phyloP scores from a whole-genome alignment of 2,888 invertebrate species.

The Drymonia ruficornis region DNA sequence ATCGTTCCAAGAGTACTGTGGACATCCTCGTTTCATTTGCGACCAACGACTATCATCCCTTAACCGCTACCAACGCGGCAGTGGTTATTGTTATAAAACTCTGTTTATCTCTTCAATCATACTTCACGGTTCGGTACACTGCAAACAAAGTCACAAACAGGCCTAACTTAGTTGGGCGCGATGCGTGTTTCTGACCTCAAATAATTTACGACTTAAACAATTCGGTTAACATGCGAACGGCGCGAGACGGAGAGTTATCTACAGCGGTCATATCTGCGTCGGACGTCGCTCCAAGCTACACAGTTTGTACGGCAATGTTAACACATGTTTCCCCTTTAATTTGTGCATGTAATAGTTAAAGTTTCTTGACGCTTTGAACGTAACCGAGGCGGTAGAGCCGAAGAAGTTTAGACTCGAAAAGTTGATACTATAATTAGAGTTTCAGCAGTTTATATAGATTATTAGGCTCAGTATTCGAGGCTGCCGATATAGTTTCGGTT shows the following conservation, averaged over 20 bases:
- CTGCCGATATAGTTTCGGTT: constrained; percentile 16
- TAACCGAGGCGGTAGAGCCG: constrained; percentile 43
- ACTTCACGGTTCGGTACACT: constrained; percentile 55
- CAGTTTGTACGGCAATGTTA: constrained; percentile 51
- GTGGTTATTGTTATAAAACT: constrained; percentile 40
- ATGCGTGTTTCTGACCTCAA: constrained; percentile 69
- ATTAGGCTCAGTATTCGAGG: constrained; percentile 24
- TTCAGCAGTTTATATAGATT: constrained; percentile 21
- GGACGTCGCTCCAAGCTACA: constrained; percentile 61
- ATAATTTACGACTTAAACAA: constrained; percentile 75
- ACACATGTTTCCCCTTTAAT: constrained; percentile 62
- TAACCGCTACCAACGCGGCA: constrained; percentile 13
- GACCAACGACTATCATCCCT: constrained; percentile 13
- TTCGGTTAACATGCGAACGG: constrained; percentile 63
- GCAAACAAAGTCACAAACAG: constrained; percentile 66
- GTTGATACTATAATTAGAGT: constrained; percentile 32
- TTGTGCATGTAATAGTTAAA: constrained; percentile 65
- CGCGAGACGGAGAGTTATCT: constrained; percentile 59
- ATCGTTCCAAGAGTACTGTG: constrained; percentile 7
- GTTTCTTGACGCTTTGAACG: constrained; percentile 55
- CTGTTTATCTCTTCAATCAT: constrained; percentile 56
- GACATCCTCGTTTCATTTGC: constrained; percentile 14
- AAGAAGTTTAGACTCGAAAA: constrained; percentile 30
- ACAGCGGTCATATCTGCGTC: constrained; percentile 69
- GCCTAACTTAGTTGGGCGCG: constrained; percentile 58